A percentile compares a stretch with the other conserved stretches of the same genome.
These are phyloP conservation scores for Trypoxylon attenuatum DNA, from an alignment of 2,888 invertebrate genomes.

Conservation along the genomic window DNA sequence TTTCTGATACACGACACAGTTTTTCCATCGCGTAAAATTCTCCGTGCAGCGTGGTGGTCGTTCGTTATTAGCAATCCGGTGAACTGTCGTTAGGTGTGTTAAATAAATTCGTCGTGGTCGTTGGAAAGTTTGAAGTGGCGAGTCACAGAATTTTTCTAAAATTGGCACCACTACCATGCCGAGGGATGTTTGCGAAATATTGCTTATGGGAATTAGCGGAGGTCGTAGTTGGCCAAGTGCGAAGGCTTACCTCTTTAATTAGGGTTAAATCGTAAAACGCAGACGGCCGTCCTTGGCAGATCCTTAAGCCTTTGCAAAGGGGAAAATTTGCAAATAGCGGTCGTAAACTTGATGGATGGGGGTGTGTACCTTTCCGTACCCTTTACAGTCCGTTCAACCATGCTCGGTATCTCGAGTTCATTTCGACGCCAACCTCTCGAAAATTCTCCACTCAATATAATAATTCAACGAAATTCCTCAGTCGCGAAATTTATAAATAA, in stretches of 20 bases:
- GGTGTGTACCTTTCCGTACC: constrained; percentile 33
- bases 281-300: constrained; percentile 54
- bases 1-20: no score
- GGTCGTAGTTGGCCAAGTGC: constrained; percentile 39
- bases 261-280: constrained; percentile 70
- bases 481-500: no score
- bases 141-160: no score
- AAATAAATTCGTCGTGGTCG: no score
- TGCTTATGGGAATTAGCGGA: constrained; percentile 45
- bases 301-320: constrained; percentile 64
- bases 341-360: constrained; percentile 68
- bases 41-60: no score
- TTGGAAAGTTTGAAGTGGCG: no score
- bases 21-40: no score
- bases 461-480: no score
- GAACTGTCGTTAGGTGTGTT: no score
- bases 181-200: constrained; percentile 43
- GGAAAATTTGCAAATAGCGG: constrained; percentile 65
- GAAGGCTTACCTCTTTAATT: constrained; percentile 68
- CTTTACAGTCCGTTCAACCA: constrained; percentile 41
- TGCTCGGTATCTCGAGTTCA: constrained; percentile 11
- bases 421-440: constrained; percentile 7
- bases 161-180: background rate
- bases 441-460: no score
- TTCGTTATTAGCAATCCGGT: no score